A percentile compares a stretch with the other conserved stretches of the same genome.
Evolutionary conservation across 2,888 invertebrate genomes (phyloP).

Genomic region (Orchesellides sinensis): DNA sequence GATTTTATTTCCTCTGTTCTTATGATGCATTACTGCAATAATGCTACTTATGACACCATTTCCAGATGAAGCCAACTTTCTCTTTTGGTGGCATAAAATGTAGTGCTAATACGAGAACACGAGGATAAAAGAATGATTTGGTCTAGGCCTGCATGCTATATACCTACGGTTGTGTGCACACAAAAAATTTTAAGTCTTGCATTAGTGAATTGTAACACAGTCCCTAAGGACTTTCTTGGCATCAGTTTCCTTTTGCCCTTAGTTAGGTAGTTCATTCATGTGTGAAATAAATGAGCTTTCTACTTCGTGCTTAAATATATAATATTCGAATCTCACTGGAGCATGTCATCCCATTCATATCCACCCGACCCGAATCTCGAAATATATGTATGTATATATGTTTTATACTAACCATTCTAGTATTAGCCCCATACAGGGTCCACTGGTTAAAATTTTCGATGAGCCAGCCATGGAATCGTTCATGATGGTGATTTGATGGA

Average conservation of each 20-base stretch:
- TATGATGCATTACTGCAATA: conserved; percentile 40
- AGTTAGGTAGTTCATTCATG: conserved; percentile 57
- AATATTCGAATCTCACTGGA: conserved; percentile 42
- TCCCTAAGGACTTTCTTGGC: conserved; percentile 42
- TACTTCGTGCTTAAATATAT: conserved; percentile 34
- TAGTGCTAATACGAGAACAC: not conserved
- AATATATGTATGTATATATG: not conserved
- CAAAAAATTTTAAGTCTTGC: too few relatives aligned
- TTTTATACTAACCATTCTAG: too few relatives aligned
- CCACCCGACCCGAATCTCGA: not conserved
- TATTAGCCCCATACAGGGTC: too few relatives aligned
- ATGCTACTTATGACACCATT: conserved; percentile 7
- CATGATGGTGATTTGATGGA: too few relatives aligned
- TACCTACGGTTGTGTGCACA: not conserved
- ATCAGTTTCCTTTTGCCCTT: conserved; percentile 39
- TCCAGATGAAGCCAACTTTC: conserved; percentile 25
- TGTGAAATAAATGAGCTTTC: conserved; percentile 59
- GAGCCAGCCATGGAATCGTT: too few relatives aligned
- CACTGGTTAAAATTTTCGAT: too few relatives aligned
- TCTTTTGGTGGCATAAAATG: not conserved
- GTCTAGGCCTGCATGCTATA: not conserved
- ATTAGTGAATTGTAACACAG: not conserved
- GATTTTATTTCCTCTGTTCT: conserved; percentile 25
- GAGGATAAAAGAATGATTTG: not conserved
- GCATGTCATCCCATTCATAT: conserved; percentile 44